Evolutionary conservation across 2,797 vertebrate genomes (phyloP).

Genomic region (Clarias platycephalus): DNA sequence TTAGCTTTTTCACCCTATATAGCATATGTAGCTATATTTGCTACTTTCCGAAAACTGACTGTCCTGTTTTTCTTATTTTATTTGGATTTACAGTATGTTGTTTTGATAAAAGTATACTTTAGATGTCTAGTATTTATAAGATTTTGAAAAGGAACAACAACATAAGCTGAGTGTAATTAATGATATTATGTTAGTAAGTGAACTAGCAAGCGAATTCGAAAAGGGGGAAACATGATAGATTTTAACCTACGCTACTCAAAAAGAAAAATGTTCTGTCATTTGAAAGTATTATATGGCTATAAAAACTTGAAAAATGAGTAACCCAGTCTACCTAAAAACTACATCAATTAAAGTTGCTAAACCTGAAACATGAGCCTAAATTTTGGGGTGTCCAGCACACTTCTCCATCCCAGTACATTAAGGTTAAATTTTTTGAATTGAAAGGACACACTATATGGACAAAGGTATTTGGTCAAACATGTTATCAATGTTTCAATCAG

Average conservation of each 20-base stretch:
- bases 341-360: slow-evolving; percentile 60
- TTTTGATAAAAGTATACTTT: neutral
- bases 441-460: neutral
- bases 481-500: too few relatives aligned
- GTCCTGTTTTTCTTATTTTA: too few relatives aligned
- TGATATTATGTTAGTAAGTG: neutral
- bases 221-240: neutral
- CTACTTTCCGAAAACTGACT: neutral
- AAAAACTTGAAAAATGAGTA: slow-evolving; percentile 55
- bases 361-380: slow-evolving; percentile 51
- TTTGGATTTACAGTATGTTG: neutral
- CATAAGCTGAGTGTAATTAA: neutral
- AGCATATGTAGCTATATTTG: neutral
- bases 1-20: neutral
- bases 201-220: neutral
- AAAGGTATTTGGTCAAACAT: too few relatives aligned
- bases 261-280: neutral
- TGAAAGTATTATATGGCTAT: neutral
- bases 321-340: slow-evolving; percentile 49
- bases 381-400: slow-evolving; percentile 67
- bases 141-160: neutral
- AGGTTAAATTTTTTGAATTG: slow-evolving; percentile 29
- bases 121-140: neutral
- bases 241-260: neutral
- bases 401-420: slow-evolving; percentile 64